Evolutionary conservation across 1,140 invertebrate species (phyloP).

Genomic region (Glossosoma conforme): DNA sequence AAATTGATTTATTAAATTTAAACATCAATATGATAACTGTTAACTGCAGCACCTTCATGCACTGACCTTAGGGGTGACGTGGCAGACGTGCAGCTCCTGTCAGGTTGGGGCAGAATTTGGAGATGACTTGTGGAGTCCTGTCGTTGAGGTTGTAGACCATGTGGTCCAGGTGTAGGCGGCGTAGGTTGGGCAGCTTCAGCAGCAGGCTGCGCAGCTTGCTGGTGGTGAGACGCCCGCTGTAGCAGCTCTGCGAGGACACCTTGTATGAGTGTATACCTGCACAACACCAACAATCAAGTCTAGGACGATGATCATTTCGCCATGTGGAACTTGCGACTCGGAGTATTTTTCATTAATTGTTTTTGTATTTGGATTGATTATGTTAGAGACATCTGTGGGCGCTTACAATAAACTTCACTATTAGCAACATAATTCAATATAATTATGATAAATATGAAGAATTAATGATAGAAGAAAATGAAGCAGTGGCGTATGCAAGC

Average conservation of each 20-base stretch:
- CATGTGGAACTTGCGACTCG: too few species aligned
- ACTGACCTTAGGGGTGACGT: constrained; percentile 2
- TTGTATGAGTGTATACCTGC: constrained; percentile 41
- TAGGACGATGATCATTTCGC: not conserved
- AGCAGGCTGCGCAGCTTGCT: constrained; percentile 42
- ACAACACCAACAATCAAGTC: not conserved
- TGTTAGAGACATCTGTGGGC: not conserved
- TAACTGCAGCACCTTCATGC: not conserved
- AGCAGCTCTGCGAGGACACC: constrained; percentile 41
- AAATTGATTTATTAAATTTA: too few species aligned
- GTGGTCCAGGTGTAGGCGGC: constrained; percentile 42
- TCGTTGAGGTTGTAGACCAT: constrained; percentile 44
- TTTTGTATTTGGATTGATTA: not conserved
- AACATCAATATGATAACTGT: constrained; percentile 36
- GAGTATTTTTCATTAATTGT: not conserved
- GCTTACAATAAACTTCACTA: not conserved
- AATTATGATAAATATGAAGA: too few species aligned
- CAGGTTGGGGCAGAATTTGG: constrained; percentile 46
- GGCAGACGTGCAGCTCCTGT: constrained; percentile 40
- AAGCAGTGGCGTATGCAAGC: too few species aligned
- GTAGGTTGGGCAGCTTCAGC: constrained; percentile 35
- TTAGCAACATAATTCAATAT: too few species aligned
- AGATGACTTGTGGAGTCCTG: constrained; percentile 43
- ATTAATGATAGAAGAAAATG: too few species aligned
- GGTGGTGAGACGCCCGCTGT: constrained; percentile 38